Conservation (phyloP, 1,140 invertebrate species). For the Trichonephila clavata region DNA sequence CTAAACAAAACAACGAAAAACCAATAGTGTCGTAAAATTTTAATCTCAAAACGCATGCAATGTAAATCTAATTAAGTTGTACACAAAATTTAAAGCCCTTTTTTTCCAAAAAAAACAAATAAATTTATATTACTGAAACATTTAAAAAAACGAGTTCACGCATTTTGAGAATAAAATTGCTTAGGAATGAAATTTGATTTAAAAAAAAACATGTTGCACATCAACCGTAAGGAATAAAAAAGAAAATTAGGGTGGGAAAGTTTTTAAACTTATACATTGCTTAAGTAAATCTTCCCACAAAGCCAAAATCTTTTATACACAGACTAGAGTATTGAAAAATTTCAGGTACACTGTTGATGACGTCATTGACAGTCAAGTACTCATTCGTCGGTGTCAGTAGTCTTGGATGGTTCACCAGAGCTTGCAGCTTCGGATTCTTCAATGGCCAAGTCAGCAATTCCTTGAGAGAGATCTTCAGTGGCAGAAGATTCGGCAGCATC, state of each 20-base stretch:
- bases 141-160: too few relatives aligned
- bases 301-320: constrained; percentile 42
- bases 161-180: too few relatives aligned
- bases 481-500: background rate
- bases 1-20: too few relatives aligned
- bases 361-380: background rate
- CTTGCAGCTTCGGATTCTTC: background rate
- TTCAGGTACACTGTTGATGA: constrained; percentile 65
- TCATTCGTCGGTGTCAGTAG: background rate
- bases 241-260: background rate
- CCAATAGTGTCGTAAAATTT: too few relatives aligned
- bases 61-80: too few relatives aligned
- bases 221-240: background rate
- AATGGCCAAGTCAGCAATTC: background rate
- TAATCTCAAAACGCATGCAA: too few relatives aligned
- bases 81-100: too few relatives aligned
- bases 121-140: too few relatives aligned
- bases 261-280: background rate
- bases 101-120: too few relatives aligned
- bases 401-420: background rate
- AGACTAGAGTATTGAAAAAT: constrained; percentile 71
- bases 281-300: constrained; percentile 59
- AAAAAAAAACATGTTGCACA: background rate
- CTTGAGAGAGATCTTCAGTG: background rate
- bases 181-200: background rate